phyloP scores from a whole-genome alignment of 2,888 invertebrate species.

The Diplazon laetatorius region DNA sequence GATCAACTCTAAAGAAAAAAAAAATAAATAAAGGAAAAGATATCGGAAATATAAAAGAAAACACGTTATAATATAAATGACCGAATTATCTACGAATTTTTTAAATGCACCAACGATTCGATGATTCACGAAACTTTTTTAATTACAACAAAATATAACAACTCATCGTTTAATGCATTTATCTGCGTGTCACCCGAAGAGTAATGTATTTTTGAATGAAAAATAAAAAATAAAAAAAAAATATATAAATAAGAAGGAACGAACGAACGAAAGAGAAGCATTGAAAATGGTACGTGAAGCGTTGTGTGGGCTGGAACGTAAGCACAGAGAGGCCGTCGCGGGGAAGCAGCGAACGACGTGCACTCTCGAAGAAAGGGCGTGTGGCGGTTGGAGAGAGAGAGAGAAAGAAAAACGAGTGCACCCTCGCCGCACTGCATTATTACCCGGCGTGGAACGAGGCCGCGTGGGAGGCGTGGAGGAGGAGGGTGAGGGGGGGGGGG shows the following conservation, averaged over 20 bases:
- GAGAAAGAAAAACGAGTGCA: constrained; percentile 29
- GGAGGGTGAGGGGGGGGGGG: too few relatives aligned
- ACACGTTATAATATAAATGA: too few relatives aligned
- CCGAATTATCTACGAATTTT: too few relatives aligned
- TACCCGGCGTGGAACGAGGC: constrained; percentile 40
- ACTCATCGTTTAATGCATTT: constrained; percentile 2
- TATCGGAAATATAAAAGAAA: too few relatives aligned
- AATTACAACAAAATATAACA: neutral
- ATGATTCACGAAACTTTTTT: too few relatives aligned
- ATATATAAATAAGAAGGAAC: too few relatives aligned
- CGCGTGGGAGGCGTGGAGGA: too few relatives aligned
- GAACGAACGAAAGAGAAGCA: constrained; percentile 3
- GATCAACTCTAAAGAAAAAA: too few relatives aligned
- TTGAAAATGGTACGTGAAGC: constrained; percentile 30
- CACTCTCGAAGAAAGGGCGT: constrained; percentile 30
- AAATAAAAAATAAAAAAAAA: too few relatives aligned
- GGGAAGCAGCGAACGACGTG: constrained; percentile 25
- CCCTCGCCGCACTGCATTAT: constrained; percentile 47
- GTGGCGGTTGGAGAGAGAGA: neutral
- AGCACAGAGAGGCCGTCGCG: constrained; percentile 3
- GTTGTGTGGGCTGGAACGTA: constrained; percentile 37
- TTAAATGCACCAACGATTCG: too few relatives aligned
- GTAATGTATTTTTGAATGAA: constrained; percentile 37
- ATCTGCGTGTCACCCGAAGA: neutral
- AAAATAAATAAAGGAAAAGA: too few relatives aligned